A percentile compares a stretch with the other conserved stretches of the same genome.
Conservation (phyloP, 2,888 invertebrate species). For the Eumacrocentrus americanus region DNA sequence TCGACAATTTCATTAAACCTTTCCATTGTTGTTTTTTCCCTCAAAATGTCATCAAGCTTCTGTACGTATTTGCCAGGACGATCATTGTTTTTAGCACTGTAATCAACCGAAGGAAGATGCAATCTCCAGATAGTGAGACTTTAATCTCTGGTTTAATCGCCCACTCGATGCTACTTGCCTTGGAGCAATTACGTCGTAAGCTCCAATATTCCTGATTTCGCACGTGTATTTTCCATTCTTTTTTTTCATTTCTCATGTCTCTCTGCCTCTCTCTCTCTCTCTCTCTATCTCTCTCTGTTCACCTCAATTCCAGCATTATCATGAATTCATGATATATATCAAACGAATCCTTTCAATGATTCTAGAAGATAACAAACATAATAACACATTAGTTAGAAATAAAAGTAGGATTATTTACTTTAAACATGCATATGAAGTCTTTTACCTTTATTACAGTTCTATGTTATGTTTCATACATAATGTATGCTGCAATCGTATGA, state of each 20-base stretch:
- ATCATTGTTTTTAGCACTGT: not conserved
- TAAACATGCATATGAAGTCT: too few species aligned
- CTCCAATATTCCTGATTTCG: slow-evolving; percentile 4
- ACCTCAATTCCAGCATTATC: not conserved
- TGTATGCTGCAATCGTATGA: too few species aligned
- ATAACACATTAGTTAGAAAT: too few species aligned
- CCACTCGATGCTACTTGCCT: slow-evolving; percentile 5
- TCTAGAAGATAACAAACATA: too few species aligned
- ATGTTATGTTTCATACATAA: too few species aligned
- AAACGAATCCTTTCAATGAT: too few species aligned
- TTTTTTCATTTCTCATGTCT: not conserved
- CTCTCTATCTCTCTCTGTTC: too few species aligned
- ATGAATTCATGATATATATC: not conserved
- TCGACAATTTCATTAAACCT: not conserved
- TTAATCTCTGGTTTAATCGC: slow-evolving; percentile 4
- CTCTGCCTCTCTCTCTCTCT: too few species aligned
- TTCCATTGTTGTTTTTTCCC: not conserved
- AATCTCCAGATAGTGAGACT: slow-evolving; percentile 4
- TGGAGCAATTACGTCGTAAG: not conserved
- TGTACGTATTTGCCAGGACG: not conserved
- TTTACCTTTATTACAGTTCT: too few species aligned
- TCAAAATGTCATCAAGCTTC: not conserved
- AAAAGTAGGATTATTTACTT: too few species aligned
- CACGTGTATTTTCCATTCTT: not conserved
- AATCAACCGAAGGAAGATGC: not conserved